Evolutionary conservation across 2,888 invertebrate species (phyloP).

Genomic region (Oegoconia quadripuncta): DNA sequence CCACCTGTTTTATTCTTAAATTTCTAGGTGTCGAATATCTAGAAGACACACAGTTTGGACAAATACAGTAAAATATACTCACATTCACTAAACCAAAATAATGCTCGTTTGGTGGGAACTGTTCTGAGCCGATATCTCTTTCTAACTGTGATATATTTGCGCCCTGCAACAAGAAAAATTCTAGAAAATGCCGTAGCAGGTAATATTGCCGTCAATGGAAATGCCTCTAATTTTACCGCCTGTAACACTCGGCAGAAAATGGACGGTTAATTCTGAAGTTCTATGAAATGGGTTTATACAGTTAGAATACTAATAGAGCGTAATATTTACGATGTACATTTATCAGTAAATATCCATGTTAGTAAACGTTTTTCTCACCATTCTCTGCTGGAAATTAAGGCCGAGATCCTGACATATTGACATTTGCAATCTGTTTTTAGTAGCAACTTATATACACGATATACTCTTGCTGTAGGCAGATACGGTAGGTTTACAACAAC

Average conservation of each 20-base stretch:
- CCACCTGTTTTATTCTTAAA: too few relatives aligned
- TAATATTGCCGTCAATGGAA: too few relatives aligned
- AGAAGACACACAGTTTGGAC: too few relatives aligned
- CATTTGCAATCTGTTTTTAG: constrained; percentile 76
- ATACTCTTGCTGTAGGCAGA: constrained; percentile 38
- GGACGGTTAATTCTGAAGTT: too few relatives aligned
- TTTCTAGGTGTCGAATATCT: too few relatives aligned
- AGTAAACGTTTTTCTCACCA: constrained; percentile 58
- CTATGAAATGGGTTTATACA: too few relatives aligned
- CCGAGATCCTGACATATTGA: constrained; percentile 80
- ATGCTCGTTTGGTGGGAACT: constrained; percentile 99
- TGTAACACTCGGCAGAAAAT: too few relatives aligned
- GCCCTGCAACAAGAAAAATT: constrained; percentile 82
- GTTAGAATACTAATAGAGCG: not conserved
- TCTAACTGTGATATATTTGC: constrained; percentile 99
- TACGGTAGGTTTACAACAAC: constrained; percentile 35
- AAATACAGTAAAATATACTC: constrained; percentile 78
- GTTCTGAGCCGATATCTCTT: constrained; percentile 99
- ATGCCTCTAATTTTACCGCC: too few relatives aligned
- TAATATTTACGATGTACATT: constrained; percentile 19
- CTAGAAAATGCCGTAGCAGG: too few relatives aligned
- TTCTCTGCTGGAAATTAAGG: constrained; percentile 79
- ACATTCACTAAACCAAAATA: constrained; percentile 99
- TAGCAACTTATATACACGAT: constrained; percentile 50
- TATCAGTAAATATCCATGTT: constrained; percentile 30